Percentiles rank a stretch among this genome's conserved stretches.
phyloP scores from a whole-genome alignment of 2,797 vertebrate genomes.

The Naso thynnoides region DNA sequence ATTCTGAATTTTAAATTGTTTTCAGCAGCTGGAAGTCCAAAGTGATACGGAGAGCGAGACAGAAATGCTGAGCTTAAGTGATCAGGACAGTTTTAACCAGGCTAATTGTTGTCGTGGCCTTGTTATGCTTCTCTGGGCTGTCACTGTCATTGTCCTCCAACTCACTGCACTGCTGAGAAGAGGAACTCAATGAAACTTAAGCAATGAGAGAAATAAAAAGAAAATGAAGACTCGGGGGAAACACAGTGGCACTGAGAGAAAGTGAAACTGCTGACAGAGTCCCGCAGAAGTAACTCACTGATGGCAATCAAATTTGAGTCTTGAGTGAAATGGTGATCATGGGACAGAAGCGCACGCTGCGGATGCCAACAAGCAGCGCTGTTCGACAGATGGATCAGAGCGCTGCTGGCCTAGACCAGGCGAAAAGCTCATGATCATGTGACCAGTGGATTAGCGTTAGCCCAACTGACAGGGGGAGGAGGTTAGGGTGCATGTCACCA shows the following conservation, averaged over 20 bases:
- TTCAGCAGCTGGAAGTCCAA: too few species aligned
- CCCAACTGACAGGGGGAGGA: conserved; percentile 77
- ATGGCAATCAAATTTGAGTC: conserved; percentile 38
- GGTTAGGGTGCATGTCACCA: conserved; percentile 62
- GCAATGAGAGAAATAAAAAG: conserved; percentile 9
- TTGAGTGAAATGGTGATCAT: conserved; percentile 49
- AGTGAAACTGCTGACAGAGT: conserved; percentile 20
- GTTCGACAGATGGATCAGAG: conserved; percentile 77
- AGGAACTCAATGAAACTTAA: conserved; percentile 12
- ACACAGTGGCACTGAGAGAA: not conserved
- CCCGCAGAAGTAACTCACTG: conserved; percentile 9
- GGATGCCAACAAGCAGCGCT: conserved; percentile 68
- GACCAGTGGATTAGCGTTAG: conserved; percentile 80
- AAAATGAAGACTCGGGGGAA: not conserved
- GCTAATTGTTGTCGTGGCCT: too few species aligned
- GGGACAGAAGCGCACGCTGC: conserved; percentile 39
- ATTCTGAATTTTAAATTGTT: too few species aligned
- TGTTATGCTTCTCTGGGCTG: conserved; percentile 50
- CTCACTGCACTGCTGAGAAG: conserved; percentile 12
- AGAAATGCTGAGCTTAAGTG: too few species aligned
- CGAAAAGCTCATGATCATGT: conserved; percentile 77
- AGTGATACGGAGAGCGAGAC: too few species aligned
- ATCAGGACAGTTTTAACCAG: too few species aligned
- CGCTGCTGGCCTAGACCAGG: conserved; percentile 57
- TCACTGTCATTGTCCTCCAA: conserved; percentile 26